A percentile compares a stretch with the other conserved stretches of the same genome.
phyloP scores from a whole-genome alignment of 53 echinoderm and acorn worm species.

The Echinarachnius parma region DNA sequence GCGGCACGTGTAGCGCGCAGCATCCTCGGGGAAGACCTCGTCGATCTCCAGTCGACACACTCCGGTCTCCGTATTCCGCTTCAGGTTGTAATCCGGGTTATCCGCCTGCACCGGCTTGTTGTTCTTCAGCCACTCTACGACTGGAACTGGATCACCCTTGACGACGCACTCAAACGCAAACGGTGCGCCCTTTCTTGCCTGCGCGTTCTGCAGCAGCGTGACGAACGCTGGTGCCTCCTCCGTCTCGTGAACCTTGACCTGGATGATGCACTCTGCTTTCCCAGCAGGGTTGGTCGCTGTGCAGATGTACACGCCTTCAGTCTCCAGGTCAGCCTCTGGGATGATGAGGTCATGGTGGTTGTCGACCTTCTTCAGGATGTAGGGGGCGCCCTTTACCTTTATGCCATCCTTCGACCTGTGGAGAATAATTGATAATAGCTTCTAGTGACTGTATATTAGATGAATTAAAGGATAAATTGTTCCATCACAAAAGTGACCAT shows the following conservation, averaged over 20 bases:
- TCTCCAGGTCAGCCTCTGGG: conserved; percentile 75
- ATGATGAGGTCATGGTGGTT: conserved; percentile 72
- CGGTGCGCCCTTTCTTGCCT: conserved; percentile 51
- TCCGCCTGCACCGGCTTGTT: conserved; percentile 51
- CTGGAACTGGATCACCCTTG: conserved; percentile 54
- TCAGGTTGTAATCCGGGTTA: conserved; percentile 42
- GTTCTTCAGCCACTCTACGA: conserved; percentile 77
- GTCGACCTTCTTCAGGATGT: conserved; percentile 66
- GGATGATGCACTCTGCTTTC: conserved; percentile 69
- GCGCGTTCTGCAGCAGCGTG: conserved; percentile 42
- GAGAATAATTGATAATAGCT: no score
- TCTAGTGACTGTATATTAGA: no score
- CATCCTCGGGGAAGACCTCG: conserved; percentile 75
- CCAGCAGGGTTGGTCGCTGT: conserved; percentile 84
- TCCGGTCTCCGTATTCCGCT: conserved; percentile 57
- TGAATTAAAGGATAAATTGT: no score
- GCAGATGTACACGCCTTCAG: conserved; percentile 83
- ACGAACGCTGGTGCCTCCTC: conserved; percentile 54
- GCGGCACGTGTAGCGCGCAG: conserved; percentile 61
- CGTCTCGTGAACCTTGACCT: conserved; percentile 76
- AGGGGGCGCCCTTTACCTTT: conserved; percentile 61
- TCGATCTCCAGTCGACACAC: conserved; percentile 62
- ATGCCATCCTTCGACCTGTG: conserved; percentile 91
- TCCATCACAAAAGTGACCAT: no score
- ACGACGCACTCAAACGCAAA: conserved; percentile 50